Percentiles rank a stretch among this genome's conserved stretches.
Conservation (phyloP, 1,140 invertebrate genomes). For the Magallana ariakensis region DNA sequence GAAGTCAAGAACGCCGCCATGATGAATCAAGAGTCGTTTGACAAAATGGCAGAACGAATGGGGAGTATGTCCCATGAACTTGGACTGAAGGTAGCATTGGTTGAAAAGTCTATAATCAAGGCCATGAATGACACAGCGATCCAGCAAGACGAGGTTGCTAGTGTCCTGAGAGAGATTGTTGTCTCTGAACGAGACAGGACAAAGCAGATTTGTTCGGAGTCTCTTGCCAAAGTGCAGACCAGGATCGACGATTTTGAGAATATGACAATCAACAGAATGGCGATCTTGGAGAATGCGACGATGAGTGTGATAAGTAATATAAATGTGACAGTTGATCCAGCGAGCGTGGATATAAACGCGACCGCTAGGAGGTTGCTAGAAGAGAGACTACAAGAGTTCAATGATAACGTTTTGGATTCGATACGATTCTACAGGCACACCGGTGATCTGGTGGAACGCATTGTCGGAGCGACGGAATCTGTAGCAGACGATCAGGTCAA, state of each 20-base stretch:
- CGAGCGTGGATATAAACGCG: neutral
- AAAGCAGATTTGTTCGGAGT: slow-evolving; percentile 6
- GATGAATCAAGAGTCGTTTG: slow-evolving; percentile 50
- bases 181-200: neutral
- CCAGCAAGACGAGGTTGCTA: neutral
- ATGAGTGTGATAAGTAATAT: neutral
- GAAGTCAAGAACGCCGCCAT: slow-evolving; percentile 55
- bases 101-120: neutral
- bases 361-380: slow-evolving; percentile 43
- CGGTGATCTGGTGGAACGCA: slow-evolving; percentile 58
- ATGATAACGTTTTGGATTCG: slow-evolving; percentile 57
- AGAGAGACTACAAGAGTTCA: slow-evolving; percentile 54
- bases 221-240: slow-evolving; percentile 20
- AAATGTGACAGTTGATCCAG: neutral
- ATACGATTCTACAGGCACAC: slow-evolving; percentile 64
- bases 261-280: slow-evolving; percentile 30
- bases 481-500: slow-evolving; percentile 60
- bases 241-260: slow-evolving; percentile 48
- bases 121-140: neutral
- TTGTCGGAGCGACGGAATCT: slow-evolving; percentile 63
- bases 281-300: neutral
- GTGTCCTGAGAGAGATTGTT: neutral
- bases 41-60: slow-evolving; percentile 58
- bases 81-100: slow-evolving; percentile 42
- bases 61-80: slow-evolving; percentile 55